phyloP scores from a whole-genome alignment of 2,113 vertebrate genomes.

The Corythaixoides concolor region DNA sequence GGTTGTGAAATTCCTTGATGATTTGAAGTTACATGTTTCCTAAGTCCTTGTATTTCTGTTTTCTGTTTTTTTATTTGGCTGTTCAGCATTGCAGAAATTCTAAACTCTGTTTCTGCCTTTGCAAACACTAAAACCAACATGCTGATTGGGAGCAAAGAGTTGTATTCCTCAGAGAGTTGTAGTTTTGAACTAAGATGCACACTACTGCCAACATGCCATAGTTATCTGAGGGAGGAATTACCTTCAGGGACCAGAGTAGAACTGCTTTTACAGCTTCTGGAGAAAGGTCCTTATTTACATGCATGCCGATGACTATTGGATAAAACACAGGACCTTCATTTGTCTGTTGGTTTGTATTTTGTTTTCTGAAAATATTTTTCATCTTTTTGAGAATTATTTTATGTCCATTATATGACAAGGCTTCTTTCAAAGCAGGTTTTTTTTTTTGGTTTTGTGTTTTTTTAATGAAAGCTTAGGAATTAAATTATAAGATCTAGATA shows the following conservation, averaged over 20 bases:
- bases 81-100: neutral
- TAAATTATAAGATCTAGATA: too few species aligned
- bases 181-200: neutral
- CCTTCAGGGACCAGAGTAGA: neutral
- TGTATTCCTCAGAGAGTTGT: neutral
- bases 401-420: neutral
- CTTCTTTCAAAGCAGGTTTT: neutral
- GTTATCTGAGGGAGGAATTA: neutral
- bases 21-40: neutral
- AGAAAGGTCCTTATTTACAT: neutral
- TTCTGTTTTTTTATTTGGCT: neutral
- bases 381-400: neutral
- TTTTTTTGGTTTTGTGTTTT: too few species aligned
- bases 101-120: neutral
- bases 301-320: neutral
- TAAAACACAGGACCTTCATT: neutral
- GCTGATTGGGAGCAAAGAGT: neutral
- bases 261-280: neutral
- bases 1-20: constrained; percentile 2
- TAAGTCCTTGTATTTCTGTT: neutral
- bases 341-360: neutral
- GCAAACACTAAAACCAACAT: neutral
- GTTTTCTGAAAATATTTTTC: neutral
- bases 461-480: too few species aligned
- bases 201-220: neutral